Base-by-base conservation (phyloP, 2,797 vertebrate genomes). In the Phylloscopus collybita region DNA sequence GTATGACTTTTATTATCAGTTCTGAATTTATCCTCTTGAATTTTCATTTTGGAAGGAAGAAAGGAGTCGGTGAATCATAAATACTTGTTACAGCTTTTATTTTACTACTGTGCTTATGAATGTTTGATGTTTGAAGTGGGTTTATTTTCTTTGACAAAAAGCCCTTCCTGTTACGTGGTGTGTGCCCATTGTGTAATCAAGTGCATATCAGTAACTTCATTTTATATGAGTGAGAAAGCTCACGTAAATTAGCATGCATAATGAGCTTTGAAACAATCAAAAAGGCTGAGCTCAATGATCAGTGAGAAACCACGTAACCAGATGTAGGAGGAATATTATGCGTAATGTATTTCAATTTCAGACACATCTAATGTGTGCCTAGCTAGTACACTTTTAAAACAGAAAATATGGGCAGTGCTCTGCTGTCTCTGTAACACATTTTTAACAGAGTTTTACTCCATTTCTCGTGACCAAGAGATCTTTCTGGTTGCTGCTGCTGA, bases 21-120 rank as follows among this genome's bases (percentile, higher is more conserved):
- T 89, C 60, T 54, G 86, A 74, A 60, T 89, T 70, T 66, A 56
- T 85, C 40, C 36, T 65, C 45, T 72, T 78, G 62, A 78, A 87
- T 91, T 94, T 87, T 80, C 34, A 78, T 74, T 96, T 90, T 69
- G 44, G 65, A 86, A 90, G 20, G 45, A 89, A 92, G 34, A 85
- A 95, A 83, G n/a, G 61, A 87, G 75, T 42, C 69, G 42, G 57
- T 89, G 87, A 75, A 32, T 75, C 62, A 51, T 67, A 75, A 85
- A 59, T 51, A 75, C 82, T 74, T 65, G 38, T 62, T 89, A 75
- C 17, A 65, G 65, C 79, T 91, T 92, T 89, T 70, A 67, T 93
- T 94, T 88, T 82, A 82, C 71, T 61, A 32, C 44, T 22, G 8
- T 62, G 61, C 69, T 69, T 79, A 44, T 72, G 72, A 51, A 54